phyloP scores from a whole-genome alignment of 2,888 invertebrate species.

The Ommatoiulus sabulosus region DNA sequence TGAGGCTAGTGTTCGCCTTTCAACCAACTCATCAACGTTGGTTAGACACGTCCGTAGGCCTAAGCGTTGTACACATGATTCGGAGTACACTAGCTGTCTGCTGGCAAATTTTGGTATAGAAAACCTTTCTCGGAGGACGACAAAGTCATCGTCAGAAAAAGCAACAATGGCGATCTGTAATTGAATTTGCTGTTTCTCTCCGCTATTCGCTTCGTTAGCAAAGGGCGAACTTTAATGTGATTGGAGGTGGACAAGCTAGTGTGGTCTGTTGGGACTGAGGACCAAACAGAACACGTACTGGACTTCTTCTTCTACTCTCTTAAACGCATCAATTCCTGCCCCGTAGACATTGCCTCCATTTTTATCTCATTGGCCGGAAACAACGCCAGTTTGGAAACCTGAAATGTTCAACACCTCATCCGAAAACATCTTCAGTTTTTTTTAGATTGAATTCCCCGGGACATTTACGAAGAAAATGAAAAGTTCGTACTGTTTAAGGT shows the following conservation, averaged over 20 bases:
- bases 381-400: background rate
- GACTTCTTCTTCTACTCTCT: background rate
- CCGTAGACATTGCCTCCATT: background rate
- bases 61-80: no score
- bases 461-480: background rate
- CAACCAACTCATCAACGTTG: no score
- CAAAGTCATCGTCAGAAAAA: constrained; percentile 28
- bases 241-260: constrained; percentile 26
- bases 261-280: background rate
- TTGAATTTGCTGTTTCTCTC: constrained; percentile 6
- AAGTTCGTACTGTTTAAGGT: background rate
- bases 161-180: constrained; percentile 11
- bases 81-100: background rate
- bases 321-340: constrained; percentile 3
- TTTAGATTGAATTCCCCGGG: constrained; percentile 11
- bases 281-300: background rate
- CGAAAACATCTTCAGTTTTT: constrained; percentile 6
- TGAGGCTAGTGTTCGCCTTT: no score
- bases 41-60: no score
- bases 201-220: constrained; percentile 20
- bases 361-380: background rate
- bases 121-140: constrained; percentile 2
- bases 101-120: background rate
- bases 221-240: background rate
- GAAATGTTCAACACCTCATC: background rate